Evolutionary conservation across 35 echinoderm and acorn worm species (phyloP), one percentile per base, ranked within the genome.

Genomic region (Apostichopus japonicus): DNA sequence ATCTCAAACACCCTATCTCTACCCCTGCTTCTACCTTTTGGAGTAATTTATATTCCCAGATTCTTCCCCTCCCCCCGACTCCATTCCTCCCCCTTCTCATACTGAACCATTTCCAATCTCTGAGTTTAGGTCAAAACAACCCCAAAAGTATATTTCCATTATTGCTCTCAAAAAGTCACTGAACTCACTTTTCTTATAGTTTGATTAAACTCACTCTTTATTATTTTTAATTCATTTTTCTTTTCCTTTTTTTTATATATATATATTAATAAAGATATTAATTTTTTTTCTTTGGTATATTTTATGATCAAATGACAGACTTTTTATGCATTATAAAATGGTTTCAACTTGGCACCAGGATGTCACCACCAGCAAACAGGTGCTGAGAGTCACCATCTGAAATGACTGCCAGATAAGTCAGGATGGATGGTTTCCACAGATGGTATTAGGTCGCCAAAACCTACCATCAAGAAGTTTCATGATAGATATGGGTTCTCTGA

Each of bases 401-500:
- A 44, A 44, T 44, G 3, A 0, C 33, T 44, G 33, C 33, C 33
- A 44, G 2, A 44, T 44, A 44, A 44, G 33, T 44, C 33, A 44
- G 33, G 33, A 44, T 44, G 33, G 33, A 83, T 83, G 9, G 16
- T 54, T 83, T 55, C 33, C 33, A 6, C 52, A 55, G 79, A 54
- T 16, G 79, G 52, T 54, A 83, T 16, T 44, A 0, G 44, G 19
- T 52, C n/a, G 9, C 23, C 54, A 54, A 10, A 83, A 52, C 33
- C 79, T 53, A 83, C 33, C 79, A 83, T 54, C 51, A 13, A 83
- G 79, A 3, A 44, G 44, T 55, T 55, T 83, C 79, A 54, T 83
- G 79, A 83, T 52, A 83, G 79, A 83, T 83, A 83, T 55, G 54
- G 54, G 33, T 17, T 55, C 79, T 83, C 79, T 55, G 44, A 55